Conservation (phyloP, 2,888 invertebrate genomes). For the Griposia aprilina region DNA sequence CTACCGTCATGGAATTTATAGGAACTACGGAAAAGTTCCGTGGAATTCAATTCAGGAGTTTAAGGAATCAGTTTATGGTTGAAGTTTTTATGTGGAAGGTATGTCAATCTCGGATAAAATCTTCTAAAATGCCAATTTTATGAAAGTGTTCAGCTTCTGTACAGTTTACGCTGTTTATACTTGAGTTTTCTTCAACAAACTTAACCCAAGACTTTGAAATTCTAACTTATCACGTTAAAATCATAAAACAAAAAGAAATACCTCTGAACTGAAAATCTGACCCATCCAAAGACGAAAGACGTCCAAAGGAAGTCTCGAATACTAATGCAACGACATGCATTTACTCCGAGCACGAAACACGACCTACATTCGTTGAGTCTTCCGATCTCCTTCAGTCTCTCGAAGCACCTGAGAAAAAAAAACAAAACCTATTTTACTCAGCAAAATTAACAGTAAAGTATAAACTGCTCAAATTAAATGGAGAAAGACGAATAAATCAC, state of each 20-base stretch:
- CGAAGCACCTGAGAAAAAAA: slow-evolving; percentile 34
- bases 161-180: not conserved
- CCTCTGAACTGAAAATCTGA: slow-evolving; percentile 38
- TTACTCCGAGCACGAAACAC: slow-evolving; percentile 31
- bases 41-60: slow-evolving; percentile 41
- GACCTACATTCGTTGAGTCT: slow-evolving; percentile 30
- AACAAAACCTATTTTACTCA: slow-evolving; percentile 6
- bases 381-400: slow-evolving; percentile 11
- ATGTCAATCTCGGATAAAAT: no score
- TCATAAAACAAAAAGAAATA: slow-evolving; percentile 23
- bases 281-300: slow-evolving; percentile 14
- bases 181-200: not conserved
- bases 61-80: slow-evolving; percentile 9
- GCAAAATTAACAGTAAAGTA: slow-evolving; percentile 23
- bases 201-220: not conserved
- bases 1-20: slow-evolving; percentile 57
- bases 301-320: slow-evolving; percentile 33
- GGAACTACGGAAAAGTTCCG: slow-evolving; percentile 36
- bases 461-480: slow-evolving; percentile 44
- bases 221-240: not conserved
- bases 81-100: slow-evolving; percentile 30
- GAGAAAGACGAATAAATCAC: slow-evolving; percentile 58
- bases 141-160: not conserved
- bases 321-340: slow-evolving; percentile 41
- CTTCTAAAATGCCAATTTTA: no score